Base-by-base conservation (phyloP, 23 tunicate genomes). In the Diplosoma virens region DNA sequence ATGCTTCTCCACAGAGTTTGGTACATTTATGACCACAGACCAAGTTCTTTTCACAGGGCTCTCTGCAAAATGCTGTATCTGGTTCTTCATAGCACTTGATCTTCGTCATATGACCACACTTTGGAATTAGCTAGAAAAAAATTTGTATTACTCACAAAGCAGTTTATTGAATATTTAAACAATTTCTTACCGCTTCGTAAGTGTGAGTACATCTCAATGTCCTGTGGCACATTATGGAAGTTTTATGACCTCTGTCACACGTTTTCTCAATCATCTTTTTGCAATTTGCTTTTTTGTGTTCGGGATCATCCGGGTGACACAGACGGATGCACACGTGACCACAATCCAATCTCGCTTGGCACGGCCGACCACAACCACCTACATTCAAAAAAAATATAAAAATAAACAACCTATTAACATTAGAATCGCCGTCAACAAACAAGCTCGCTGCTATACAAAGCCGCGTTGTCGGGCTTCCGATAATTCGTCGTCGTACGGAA, bases 351-450 rank as follows among this genome's bases (percentile, higher is more conserved):
- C 90, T 76, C 25, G 18, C 30, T 11, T 66, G 37, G 48, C 97
- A 90, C 20, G 81, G 82, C 45, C 79, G 71, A 0, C 86, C 97
- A 59, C 97, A 90, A 1, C 97, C 96, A 71, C 96, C 96, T 89
- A 59, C 2, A n/a, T n/a, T n/a, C n/a, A n/a, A n/a, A n/a, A n/a
- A n/a, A n/a, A n/a, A n/a, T n/a, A n/a, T n/a, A n/a, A n/a, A n/a
- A n/a, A n/a, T n/a, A n/a, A n/a, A n/a, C n/a, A n/a, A n/a, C n/a
- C n/a, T n/a, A n/a, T n/a, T n/a, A n/a, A n/a, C n/a, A n/a, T n/a
- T n/a, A n/a, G n/a, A n/a, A n/a, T n/a, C n/a, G n/a, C n/a, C n/a
- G n/a, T n/a, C n/a, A n/a, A n/a, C n/a, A n/a, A n/a, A n/a, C n/a
- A n/a, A n/a, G n/a, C n/a, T n/a, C n/a, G n/a, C n/a, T n/a, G n/a